Evolutionary conservation across 2,113 vertebrate genomes (phyloP).

Genomic region (Panthera uncia): DNA sequence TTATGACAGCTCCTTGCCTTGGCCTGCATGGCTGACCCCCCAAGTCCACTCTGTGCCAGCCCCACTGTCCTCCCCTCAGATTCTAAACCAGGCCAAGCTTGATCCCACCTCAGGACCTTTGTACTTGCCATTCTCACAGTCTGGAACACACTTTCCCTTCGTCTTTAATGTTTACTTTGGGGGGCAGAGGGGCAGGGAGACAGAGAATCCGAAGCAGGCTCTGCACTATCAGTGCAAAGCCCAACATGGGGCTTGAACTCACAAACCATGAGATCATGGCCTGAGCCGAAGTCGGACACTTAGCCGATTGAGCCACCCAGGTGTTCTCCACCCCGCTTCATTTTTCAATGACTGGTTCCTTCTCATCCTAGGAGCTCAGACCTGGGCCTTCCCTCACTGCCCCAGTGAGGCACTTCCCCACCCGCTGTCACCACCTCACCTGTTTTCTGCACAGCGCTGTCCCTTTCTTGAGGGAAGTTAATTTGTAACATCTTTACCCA

Average conservation of each 20-base stretch:
- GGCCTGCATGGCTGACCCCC: accelerated
- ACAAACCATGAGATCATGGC: too few species aligned
- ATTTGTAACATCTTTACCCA: too few species aligned
- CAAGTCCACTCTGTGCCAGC: neutral
- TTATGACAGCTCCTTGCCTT: neutral
- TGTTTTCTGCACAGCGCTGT: neutral
- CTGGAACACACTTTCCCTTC: neutral
- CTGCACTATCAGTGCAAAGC: too few species aligned
- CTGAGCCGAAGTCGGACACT: too few species aligned
- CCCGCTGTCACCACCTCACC: neutral
- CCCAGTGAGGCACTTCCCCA: too few species aligned
- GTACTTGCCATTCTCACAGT: constrained; percentile 82
- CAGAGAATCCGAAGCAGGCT: too few species aligned
- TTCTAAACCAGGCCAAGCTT: constrained; percentile 67
- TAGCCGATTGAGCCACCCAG: too few species aligned
- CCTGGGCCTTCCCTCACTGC: neutral
- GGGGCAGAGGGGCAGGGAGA: too few species aligned
- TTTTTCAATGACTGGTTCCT: neutral
- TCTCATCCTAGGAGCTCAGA: neutral
- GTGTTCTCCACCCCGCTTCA: too few species aligned
- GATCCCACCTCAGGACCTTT: constrained; percentile 86
- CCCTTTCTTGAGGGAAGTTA: neutral
- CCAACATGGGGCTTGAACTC: too few species aligned
- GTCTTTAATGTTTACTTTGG: too few species aligned
- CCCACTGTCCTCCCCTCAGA: neutral